phyloP scores from a whole-genome alignment of 2,797 vertebrate genomes.

The Crocidura indochinensis region DNA sequence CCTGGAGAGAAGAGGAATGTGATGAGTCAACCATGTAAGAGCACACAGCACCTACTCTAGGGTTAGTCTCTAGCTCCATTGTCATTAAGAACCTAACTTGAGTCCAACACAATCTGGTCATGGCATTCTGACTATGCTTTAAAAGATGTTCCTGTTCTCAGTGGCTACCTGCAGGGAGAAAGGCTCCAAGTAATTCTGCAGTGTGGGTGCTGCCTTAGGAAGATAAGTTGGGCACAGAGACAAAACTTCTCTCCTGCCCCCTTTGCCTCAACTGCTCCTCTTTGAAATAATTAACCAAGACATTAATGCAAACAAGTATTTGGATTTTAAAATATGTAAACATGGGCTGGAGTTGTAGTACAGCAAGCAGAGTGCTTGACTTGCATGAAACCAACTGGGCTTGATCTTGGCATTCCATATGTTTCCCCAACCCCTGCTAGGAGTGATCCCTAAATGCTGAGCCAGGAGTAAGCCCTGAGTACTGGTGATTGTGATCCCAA shows the following conservation, averaged over 20 bases:
- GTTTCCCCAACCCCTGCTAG: too few relatives aligned
- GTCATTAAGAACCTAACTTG: not conserved
- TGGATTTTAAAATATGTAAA: constrained; percentile 28
- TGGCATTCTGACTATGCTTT: not conserved
- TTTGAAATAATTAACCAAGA: not conserved
- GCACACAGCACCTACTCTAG: not conserved
- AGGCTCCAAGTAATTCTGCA: not conserved
- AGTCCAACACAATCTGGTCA: not conserved
- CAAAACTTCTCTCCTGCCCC: not conserved
- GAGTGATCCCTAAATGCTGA: too few relatives aligned
- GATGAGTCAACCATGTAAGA: not conserved
- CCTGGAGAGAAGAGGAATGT: not conserved
- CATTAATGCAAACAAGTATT: not conserved
- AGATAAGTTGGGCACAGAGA: accelerated
- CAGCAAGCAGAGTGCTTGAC: too few relatives aligned
- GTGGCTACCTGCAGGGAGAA: not conserved
- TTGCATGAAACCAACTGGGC: too few relatives aligned
- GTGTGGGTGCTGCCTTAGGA: not conserved
- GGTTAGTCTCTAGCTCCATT: too few relatives aligned
- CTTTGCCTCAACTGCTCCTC: not conserved
- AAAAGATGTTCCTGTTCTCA: not conserved
- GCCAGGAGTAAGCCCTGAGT: too few relatives aligned
- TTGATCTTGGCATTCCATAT: too few relatives aligned
- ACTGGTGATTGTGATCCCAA: too few relatives aligned
- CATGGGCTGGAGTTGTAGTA: too few relatives aligned